Base-by-base conservation (phyloP, 1,140 invertebrate genomes). In the Drosophila sp. region DNA sequence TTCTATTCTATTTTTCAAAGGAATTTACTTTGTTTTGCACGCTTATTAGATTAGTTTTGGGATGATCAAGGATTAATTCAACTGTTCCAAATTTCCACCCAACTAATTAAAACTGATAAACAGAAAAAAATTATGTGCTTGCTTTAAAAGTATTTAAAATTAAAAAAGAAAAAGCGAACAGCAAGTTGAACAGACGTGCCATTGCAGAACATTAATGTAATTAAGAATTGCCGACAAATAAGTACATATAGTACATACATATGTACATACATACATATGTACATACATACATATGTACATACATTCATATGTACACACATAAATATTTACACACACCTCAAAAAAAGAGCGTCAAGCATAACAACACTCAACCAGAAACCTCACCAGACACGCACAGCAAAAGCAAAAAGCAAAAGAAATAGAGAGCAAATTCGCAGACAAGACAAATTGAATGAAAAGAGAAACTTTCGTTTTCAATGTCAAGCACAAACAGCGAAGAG, bases 401-500 rank as follows among this genome's bases (percentile, higher is more conserved):
- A 43, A 61, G 48, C 14, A 43, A 29, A 29, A 38, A 29, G 25
- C 41, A 59, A 71, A n/a, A 40, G 25, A 62, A 57, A 27, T 13
- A 51, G 32, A 40, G 40, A 14, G 32, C 56, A 57, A 61, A 62
- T 41, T 40, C 41, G 27, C 58, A 64, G 25, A 25, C 50, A 65
- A 67, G n/a, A 62, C 43, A 65, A 72, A 58, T 16, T 40, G 43
- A 25, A 65, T 71, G 46, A 66, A 64, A 75, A 80, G 8, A 45
- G 18, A 21, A 50, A 87, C 82, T 87, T 87, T 81, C 74, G 61
- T 56, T 78, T 84, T 84, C 78, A 84, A 84, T 81, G 81, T 84
- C 81, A 87, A 78, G 59, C 48, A 36, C 58, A 43, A 51, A 56
- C 36, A 43, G 9, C 48, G 36, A 25, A 51, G 16, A 38, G 58